These are phyloP conservation scores for Gnatocerus cornutus DNA, from an alignment of 2,888 invertebrate genomes.

Conservation along the genomic window DNA sequence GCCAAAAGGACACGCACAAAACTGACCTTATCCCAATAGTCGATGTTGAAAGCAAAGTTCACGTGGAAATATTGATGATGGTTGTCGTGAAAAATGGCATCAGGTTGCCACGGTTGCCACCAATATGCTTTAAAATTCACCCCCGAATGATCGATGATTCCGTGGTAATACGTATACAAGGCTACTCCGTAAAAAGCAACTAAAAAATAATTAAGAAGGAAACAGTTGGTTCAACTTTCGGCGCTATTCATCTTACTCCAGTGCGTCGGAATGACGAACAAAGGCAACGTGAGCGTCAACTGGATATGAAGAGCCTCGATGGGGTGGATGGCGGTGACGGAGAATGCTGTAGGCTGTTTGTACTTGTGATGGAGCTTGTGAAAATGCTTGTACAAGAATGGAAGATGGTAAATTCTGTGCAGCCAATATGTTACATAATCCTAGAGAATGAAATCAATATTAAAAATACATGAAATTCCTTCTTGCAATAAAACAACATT, in stretches of 20 bases:
- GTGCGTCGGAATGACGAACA: conserved; percentile 78
- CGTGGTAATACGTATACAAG: conserved; percentile 81
- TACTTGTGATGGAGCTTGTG: conserved; percentile 85
- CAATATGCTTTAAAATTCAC: conserved; percentile 81
- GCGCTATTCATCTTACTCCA: conserved; percentile 75
- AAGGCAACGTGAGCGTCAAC: conserved; percentile 75
- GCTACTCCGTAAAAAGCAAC: conserved; percentile 70
- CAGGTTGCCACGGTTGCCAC: conserved; percentile 87
- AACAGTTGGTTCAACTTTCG: conserved; percentile 25
- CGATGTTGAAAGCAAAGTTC: conserved; percentile 84
- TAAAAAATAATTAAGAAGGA: conserved; percentile 58
- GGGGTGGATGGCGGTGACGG: conserved; percentile 84
- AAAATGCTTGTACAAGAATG: conserved; percentile 80
- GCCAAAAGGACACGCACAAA: conserved; percentile 11
- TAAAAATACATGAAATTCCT: not conserved
- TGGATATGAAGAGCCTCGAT: conserved; percentile 80
- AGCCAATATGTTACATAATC: conserved; percentile 80
- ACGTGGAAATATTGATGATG: conserved; percentile 87
- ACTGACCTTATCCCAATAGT: conserved; percentile 79
- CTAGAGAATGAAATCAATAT: conserved; percentile 63
- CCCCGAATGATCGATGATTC: conserved; percentile 84
- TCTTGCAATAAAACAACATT: too few relatives aligned
- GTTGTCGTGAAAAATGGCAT: conserved; percentile 83
- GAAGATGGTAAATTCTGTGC: conserved; percentile 80
- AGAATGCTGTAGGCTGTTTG: conserved; percentile 84